Conservation (phyloP, 1,140 invertebrate species). For the Drosophila rhopaloa region DNA sequence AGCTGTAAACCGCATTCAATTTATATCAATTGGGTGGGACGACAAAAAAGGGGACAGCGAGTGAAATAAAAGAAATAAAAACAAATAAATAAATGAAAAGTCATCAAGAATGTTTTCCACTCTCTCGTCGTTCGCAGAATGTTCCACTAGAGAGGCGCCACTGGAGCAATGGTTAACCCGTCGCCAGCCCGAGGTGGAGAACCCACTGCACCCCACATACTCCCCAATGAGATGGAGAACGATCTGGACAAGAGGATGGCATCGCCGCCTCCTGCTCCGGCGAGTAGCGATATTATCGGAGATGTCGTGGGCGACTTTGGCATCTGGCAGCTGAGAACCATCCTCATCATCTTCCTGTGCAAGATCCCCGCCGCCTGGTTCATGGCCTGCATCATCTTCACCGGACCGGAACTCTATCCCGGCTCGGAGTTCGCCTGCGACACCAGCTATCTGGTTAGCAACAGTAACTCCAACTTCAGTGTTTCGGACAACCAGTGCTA, state of each 20-base stretch:
- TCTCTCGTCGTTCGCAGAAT: constrained; percentile 45
- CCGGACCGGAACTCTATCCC: constrained; percentile 77
- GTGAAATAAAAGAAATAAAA: constrained; percentile 14
- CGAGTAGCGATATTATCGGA: constrained; percentile 68
- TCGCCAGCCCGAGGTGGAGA: constrained; percentile 32
- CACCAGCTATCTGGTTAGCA: constrained; percentile 34
- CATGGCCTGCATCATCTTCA: constrained; percentile 85
- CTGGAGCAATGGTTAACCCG: constrained; percentile 52
- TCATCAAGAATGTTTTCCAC: constrained; percentile 13
- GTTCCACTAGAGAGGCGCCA: constrained; percentile 25
- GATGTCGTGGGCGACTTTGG: constrained; percentile 83
- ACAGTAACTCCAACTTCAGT: constrained; percentile 37
- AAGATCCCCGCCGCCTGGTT: constrained; percentile 85
- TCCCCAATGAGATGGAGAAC: constrained; percentile 26
- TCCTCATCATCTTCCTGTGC: constrained; percentile 83
- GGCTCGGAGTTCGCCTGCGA: constrained; percentile 68
- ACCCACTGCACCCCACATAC: constrained; percentile 17
- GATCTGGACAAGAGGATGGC: constrained; percentile 1
- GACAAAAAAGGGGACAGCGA: too few species aligned
- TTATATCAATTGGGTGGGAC: constrained; percentile 61
- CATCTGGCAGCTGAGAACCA: constrained; percentile 84
- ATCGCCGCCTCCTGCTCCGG: constrained; percentile 12
- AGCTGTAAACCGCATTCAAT: constrained; percentile 67
- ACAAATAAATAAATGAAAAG: constrained; percentile 29
- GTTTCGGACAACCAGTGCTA: constrained; percentile 68